Percentiles rank a stretch among this genome's conserved stretches.
Evolutionary conservation across 2,888 invertebrate genomes (phyloP).

Genomic region (Abrostola tripartita): DNA sequence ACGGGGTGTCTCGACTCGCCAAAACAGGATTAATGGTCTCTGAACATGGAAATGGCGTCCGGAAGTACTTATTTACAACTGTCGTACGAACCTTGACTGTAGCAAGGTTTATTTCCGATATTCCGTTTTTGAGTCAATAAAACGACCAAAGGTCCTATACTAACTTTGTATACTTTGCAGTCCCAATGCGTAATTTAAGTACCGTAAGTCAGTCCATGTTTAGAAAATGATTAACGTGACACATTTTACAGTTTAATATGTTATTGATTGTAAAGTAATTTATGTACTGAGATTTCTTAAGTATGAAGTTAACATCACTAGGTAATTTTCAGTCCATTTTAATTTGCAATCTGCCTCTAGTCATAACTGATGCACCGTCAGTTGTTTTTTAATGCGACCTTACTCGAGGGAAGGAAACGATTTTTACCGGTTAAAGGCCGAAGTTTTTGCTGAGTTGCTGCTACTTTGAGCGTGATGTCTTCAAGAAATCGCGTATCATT

Average conservation of each 20-base stretch:
- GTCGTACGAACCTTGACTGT: constrained; percentile 59
- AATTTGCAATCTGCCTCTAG: constrained; percentile 19
- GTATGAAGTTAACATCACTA: not conserved
- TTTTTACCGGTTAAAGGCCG: constrained; percentile 60
- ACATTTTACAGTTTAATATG: no score
- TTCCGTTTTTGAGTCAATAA: constrained; percentile 21
- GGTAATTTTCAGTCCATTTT: not conserved
- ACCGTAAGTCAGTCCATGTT: not conserved
- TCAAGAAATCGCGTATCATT: constrained; percentile 28
- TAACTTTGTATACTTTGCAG: not conserved
- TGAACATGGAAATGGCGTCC: constrained; percentile 70
- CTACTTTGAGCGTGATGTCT: constrained; percentile 10
- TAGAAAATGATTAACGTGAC: no score
- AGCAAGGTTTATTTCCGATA: constrained; percentile 45
- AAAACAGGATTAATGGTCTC: constrained; percentile 71
- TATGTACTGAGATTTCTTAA: no score
- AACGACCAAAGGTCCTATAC: constrained; percentile 9
- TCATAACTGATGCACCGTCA: constrained; percentile 33
- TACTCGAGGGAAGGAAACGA: constrained; percentile 70
- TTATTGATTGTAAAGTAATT: no score
- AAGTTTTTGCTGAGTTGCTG: constrained; percentile 51
- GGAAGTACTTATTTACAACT: constrained; percentile 69
- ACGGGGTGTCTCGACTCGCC: constrained; percentile 60
- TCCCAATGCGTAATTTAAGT: not conserved
- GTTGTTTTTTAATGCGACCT: constrained; percentile 31